Base-by-base conservation (phyloP, 2,888 invertebrate species). In the Furcula furcula region DNA sequence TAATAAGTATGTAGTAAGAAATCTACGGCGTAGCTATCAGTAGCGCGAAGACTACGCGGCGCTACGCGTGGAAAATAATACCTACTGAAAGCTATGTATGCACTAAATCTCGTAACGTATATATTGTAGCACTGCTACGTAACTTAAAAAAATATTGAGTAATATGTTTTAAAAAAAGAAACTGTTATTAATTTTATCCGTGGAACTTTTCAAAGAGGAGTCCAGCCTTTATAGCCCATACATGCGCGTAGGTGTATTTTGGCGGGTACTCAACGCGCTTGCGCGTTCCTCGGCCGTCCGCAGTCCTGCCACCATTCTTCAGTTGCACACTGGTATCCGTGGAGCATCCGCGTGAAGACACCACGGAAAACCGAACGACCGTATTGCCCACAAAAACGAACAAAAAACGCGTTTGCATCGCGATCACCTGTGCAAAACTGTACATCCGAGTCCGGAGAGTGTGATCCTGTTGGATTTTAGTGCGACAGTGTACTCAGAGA, bases 211-310 rank as follows among this genome's bases (percentile, higher is more conserved):
- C 61, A 79, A 81, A 69, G 67, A 58, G 64, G 40, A 51, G 38
- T 48, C 47, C 40, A 46, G 50, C 34, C 44, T 60, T 60, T 62
- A 61, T 68, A 64, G 66, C 67, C 61, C 80, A 83, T 81, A 80
- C 82, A 84, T 83, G 84, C 86, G 85, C 85, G 86, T 81, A 77
- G 86, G 80, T 83, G 76, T 79, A 76, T 85, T 84, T 87, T 86
- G 88, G 87, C 86, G 88, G 85, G 86, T 72, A 70, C 69, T 54
- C 42, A 76, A 46, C 29, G 56, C 87, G 86, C 87, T 65, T 65
- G 87, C 83, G 82, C 73, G 74, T 44, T 63, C 65, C 67, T 62
- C 65, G 64, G 64, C 73, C 65, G 75, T 78, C 87, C 85, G 86
- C 87, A 86, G 86, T 86, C 82, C 71, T 82, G 62, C 83, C 83